These are phyloP conservation scores for Seira ritae DNA, from an alignment of 2,888 invertebrate species.

Conservation along the genomic window DNA sequence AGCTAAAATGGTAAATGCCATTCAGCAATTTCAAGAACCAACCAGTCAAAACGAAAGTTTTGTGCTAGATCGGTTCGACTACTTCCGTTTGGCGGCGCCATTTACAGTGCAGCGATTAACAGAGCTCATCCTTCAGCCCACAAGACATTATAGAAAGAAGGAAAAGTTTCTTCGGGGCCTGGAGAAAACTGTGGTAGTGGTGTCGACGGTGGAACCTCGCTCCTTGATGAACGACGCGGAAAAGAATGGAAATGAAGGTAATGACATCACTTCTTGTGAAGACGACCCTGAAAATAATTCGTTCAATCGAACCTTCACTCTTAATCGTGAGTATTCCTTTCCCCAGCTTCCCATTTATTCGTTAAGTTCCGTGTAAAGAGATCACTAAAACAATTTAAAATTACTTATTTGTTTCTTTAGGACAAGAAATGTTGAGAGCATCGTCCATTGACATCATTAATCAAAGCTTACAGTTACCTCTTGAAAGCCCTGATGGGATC, in stretches of 20 bases:
- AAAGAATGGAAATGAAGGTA: conserved; percentile 62
- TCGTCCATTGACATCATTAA: conserved; percentile 11
- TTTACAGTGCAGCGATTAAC: conserved; percentile 97
- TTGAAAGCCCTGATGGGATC: not conserved
- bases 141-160: conserved; percentile 94
- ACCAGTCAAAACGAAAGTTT: conserved; percentile 62
- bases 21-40: conserved; percentile 68
- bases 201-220: conserved; percentile 79
- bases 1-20: conserved; percentile 67
- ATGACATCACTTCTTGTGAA: conserved; percentile 46
- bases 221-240: conserved; percentile 48
- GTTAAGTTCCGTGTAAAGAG: too few relatives aligned
- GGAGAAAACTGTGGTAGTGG: conserved; percentile 95
- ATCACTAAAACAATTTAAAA: too few relatives aligned
- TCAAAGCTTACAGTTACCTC: not conserved
- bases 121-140: conserved; percentile 92
- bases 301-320: conserved; percentile 40
- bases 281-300: conserved; percentile 38
- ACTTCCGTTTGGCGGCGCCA: conserved; percentile 80
- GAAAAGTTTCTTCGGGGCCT: conserved; percentile 98
- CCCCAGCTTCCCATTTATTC: too few relatives aligned
- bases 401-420: not conserved
- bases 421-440: conserved; percentile 4
- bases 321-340: conserved; percentile 39
- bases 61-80: conserved; percentile 70